These are phyloP conservation scores for Centropyge bicolor DNA, from an alignment of 2,797 vertebrate species.

Conservation along the genomic window DNA sequence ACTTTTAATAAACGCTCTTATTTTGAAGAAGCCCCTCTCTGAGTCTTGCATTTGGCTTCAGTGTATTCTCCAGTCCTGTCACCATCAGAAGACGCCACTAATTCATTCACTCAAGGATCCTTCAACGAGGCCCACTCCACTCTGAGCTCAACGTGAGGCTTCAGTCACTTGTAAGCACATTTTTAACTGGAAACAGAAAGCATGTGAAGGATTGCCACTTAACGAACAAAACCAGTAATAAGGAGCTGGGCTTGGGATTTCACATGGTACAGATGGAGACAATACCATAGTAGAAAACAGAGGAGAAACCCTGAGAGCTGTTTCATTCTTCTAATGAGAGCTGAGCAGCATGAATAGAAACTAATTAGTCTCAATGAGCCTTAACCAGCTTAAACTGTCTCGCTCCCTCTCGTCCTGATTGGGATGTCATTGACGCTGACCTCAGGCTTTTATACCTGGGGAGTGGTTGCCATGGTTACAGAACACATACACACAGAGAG, in stretches of 20 bases:
- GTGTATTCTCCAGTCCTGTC: background rate
- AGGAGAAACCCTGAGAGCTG: conserved; percentile 27
- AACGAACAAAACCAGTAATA: background rate
- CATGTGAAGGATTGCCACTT: conserved; percentile 44
- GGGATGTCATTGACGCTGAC: conserved; percentile 56
- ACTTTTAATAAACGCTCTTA: too few relatives aligned
- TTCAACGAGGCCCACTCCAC: background rate
- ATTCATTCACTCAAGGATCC: conserved; percentile 14
- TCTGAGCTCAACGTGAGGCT: conserved; percentile 7
- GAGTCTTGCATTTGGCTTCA: background rate
- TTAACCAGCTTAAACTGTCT: conserved; percentile 35
- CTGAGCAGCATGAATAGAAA: conserved; percentile 46
- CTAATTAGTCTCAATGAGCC: conserved; percentile 62
- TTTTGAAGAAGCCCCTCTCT: too few relatives aligned
- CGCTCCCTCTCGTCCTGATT: conserved; percentile 38
- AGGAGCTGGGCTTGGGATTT: conserved; percentile 28
- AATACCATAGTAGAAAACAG: conserved; percentile 11
- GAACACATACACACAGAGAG: conserved; percentile 22
- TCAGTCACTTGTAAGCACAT: conserved; percentile 4
- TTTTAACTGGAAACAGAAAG: conserved; percentile 9
- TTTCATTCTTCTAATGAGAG: conserved; percentile 33
- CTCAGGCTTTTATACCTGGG: conserved; percentile 43
- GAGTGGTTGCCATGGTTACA: conserved; percentile 37
- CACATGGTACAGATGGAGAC: conserved; percentile 39
- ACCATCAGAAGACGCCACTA: background rate